Base-by-base conservation (phyloP, 2,797 vertebrate species). In the Steatocranus sp. region DNA sequence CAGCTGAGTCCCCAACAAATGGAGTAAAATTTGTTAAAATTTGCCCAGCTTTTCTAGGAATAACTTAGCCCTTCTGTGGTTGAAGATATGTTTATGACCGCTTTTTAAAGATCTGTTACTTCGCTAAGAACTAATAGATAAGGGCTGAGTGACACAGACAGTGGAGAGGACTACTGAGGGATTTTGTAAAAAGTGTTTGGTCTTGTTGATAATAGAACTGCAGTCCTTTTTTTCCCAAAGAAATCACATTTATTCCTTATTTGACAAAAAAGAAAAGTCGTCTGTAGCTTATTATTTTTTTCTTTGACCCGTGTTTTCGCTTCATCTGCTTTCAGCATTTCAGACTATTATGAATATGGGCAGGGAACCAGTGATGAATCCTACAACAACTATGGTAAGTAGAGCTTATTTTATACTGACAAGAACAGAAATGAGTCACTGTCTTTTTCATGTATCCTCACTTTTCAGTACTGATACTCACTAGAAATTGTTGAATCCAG, bases 351-450 rank as follows among this genome's bases (percentile, higher is more conserved):
- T 83, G 97, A 99, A 93, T 99, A 99, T 2, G 96, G 97, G 94
- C 98, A 98, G 2, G 96, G 97, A 93, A 96, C 96, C 93, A 97
- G 93, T 54, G 98, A 99, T 86, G 98, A 99, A 82, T 93, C 96
- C 93, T 99, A 99, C 92, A 97, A 97, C 94, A 98, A 95, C 96
- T 99, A 99, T 50, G 98, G 99, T 99, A 97, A 97, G 97, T 82
- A 80, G 70, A 81, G 23, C 79, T 81, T 9, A 56, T 76, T 63
- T 81, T 68, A 7, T 48, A 18, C n/a, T 12, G 6, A 15, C 58
- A 32, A 49, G 27, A 78, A 58, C 12, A 84, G 49, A 68, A 41
- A 51, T 50, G 23, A 79, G 25, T 81, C 75, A 48, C 14, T 43
- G 17, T 51, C 34, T 66, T 63, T 68, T 51, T 51, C 10, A 56